Conservation (phyloP, 2,888 invertebrate genomes). For the Melieria picta region DNA sequence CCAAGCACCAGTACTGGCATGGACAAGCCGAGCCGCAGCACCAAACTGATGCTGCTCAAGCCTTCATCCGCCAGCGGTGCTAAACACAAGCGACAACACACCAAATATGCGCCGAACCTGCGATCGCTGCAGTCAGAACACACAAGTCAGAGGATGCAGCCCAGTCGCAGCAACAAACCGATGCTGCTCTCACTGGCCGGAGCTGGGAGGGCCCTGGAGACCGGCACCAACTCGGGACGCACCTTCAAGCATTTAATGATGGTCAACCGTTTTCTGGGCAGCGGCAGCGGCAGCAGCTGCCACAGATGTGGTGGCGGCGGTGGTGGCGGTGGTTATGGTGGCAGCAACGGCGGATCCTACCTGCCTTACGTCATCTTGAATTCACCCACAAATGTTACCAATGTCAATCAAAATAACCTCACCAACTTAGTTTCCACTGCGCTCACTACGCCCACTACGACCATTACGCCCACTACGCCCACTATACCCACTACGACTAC, state of each 20-base stretch:
- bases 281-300: neutral
- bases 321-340: neutral
- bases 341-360: constrained; percentile 40
- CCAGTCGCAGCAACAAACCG: neutral
- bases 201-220: constrained; percentile 19
- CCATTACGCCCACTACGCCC: neutral
- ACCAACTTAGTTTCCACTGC: constrained; percentile 2
- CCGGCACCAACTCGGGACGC: constrained; percentile 18
- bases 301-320: neutral
- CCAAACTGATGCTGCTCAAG: too few relatives aligned
- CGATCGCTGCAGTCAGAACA: too few relatives aligned
- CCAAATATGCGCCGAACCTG: too few relatives aligned
- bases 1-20: neutral
- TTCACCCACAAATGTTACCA: constrained; percentile 27
- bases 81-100: too few relatives aligned
- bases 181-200: neutral
- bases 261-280: neutral
- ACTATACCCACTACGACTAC: neutral
- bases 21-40: neutral
- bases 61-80: too few relatives aligned
- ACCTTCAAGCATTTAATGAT: neutral
- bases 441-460: neutral
- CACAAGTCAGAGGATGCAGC: too few relatives aligned
- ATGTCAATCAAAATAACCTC: constrained; percentile 26
- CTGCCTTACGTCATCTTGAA: constrained; percentile 29